Conservation (phyloP, 2,797 vertebrate species). For the Sebastes elongatus region DNA sequence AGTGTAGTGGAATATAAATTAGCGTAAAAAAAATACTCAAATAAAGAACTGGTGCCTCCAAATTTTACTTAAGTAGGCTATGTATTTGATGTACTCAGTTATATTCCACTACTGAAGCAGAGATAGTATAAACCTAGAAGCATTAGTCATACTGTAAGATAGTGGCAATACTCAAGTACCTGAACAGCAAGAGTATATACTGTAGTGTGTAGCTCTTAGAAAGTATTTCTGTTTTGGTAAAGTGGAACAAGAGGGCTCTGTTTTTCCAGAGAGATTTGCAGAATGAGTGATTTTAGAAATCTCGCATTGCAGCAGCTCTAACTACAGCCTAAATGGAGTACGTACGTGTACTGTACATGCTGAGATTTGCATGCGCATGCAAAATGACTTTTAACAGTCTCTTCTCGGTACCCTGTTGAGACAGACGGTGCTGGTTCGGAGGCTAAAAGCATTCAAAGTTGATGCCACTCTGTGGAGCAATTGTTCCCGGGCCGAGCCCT, state of each 20-base stretch:
- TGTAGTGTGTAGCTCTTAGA: not conserved
- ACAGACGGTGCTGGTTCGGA: not conserved
- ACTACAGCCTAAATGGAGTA: not conserved
- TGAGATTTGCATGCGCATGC: not conserved
- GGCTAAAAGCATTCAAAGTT: slow-evolving; percentile 30
- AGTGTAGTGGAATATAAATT: not conserved
- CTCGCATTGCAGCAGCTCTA: not conserved
- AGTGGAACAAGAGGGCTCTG: not conserved
- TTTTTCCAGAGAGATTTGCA: not conserved
- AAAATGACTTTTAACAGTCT: not conserved
- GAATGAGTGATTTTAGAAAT: not conserved
- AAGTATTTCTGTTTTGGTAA: not conserved
- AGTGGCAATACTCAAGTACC: not conserved
- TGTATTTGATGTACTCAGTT: not conserved
- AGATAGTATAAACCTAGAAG: too few relatives aligned
- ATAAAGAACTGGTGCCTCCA: not conserved
- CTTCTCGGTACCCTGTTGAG: not conserved
- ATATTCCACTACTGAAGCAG: not conserved
- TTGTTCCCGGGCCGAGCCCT: slow-evolving; percentile 26
- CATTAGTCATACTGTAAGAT: not conserved
- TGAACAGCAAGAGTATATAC: not conserved
- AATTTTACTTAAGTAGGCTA: not conserved
- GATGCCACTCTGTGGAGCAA: slow-evolving; percentile 40
- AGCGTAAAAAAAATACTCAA: not conserved
- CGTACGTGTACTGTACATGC: not conserved